Evolutionary conservation across 2,113 vertebrate species (phyloP).

Genomic region (Scophthalmus maximus): DNA sequence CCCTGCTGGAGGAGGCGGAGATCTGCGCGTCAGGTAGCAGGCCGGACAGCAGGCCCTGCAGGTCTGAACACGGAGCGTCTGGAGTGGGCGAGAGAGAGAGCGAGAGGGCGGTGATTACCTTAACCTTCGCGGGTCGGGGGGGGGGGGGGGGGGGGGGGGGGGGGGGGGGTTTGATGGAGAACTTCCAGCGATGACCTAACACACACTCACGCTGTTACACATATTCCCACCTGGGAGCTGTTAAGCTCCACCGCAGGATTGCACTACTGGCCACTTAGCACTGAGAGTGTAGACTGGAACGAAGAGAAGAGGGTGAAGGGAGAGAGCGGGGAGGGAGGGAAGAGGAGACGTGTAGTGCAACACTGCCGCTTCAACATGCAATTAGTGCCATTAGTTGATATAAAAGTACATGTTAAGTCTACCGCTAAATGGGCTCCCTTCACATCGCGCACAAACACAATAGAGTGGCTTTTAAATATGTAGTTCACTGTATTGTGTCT

Average conservation of each 20-base stretch:
- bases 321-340: not conserved
- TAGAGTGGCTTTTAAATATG: not conserved
- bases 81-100: constrained; percentile 14
- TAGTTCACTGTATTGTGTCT: not conserved
- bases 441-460: not conserved
- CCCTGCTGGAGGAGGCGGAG: constrained; percentile 90
- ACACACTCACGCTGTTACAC: constrained; percentile 35
- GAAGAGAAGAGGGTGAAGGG: constrained; percentile 23
- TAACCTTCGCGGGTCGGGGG: too few species aligned
- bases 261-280: constrained; percentile 42
- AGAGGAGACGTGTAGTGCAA: constrained; percentile 17
- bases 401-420: constrained; percentile 37
- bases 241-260: constrained; percentile 57
- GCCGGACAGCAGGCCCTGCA: constrained; percentile 96
- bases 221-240: constrained; percentile 60
- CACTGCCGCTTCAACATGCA: constrained; percentile 8
- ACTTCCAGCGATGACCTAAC: too few species aligned
- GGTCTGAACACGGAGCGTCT: constrained; percentile 94
- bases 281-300: too few species aligned
- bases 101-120: constrained; percentile 17
- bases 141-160: too few species aligned
- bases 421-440: constrained; percentile 10
- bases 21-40: constrained; percentile 94
- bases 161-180: too few species aligned
- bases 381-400: constrained; percentile 54